Percentiles rank a stretch among this genome's conserved stretches.
phyloP scores from a whole-genome alignment of 2,113 vertebrate genomes.

The Cyrtonyx montezumae region DNA sequence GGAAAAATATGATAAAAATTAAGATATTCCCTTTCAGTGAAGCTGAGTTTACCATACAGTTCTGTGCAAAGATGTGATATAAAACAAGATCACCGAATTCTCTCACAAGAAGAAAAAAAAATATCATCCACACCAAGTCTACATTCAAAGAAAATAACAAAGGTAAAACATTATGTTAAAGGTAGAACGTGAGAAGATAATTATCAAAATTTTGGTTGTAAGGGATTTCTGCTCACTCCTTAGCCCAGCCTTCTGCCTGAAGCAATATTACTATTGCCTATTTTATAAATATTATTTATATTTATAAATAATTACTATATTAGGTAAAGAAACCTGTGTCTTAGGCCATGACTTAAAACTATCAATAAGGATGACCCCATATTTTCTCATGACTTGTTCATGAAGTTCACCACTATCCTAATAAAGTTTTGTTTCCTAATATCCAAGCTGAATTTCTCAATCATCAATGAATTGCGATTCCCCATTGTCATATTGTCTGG shows the following conservation, averaged over 20 bases:
- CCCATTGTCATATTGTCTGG: neutral
- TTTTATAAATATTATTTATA: too few relatives aligned
- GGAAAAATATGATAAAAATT: neutral
- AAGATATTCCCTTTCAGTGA: neutral
- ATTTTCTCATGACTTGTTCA: neutral
- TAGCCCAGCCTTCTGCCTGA: neutral
- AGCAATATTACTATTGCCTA: neutral
- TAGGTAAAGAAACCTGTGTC: neutral
- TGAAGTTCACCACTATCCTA: neutral
- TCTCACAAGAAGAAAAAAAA: neutral
- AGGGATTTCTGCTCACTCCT: neutral
- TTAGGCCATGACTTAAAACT: neutral
- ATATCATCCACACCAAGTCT: neutral
- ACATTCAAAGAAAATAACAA: neutral
- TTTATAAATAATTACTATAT: too few relatives aligned
- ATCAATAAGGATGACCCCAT: neutral
- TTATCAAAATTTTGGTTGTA: neutral
- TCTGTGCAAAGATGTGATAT: neutral
- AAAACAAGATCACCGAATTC: neutral
- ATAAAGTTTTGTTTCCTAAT: accelerated
- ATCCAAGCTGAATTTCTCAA: neutral
- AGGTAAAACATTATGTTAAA: neutral
- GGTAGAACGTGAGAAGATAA: neutral
- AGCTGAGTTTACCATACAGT: neutral
- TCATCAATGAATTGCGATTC: neutral